These are phyloP conservation scores for Nothoprocta perdicaria DNA, from an alignment of 2,113 vertebrate species.

Conservation along the genomic window DNA sequence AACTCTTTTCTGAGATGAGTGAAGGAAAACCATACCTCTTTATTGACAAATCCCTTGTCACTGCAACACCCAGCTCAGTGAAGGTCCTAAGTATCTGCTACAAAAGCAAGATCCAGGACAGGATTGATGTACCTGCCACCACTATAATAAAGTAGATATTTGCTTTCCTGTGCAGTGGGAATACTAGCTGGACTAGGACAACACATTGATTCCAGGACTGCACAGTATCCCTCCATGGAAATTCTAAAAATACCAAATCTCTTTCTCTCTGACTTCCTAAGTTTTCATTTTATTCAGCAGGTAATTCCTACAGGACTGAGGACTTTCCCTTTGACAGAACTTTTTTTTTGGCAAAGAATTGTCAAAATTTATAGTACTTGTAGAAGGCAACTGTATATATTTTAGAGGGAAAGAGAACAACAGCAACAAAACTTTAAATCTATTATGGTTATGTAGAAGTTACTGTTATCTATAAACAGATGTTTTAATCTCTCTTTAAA, in stretches of 20 bases:
- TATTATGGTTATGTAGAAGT: background rate
- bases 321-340: background rate
- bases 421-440: background rate
- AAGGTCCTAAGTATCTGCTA: background rate
- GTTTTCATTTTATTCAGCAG: background rate
- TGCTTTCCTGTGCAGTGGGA: background rate
- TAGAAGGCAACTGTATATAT: background rate
- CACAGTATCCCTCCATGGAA: fast-evolving
- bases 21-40: slow-evolving; percentile 29
- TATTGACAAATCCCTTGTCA: slow-evolving; percentile 2
- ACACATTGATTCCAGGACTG: background rate
- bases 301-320: background rate
- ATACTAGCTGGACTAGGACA: background rate
- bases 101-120: background rate
- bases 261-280: background rate
- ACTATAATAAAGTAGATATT: fast-evolving
- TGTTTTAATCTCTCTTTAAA: background rate
- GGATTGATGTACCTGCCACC: background rate
- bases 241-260: background rate
- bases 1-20: slow-evolving; percentile 6
- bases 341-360: background rate
- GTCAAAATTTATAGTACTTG: background rate
- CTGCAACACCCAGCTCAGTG: background rate
- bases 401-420: background rate
- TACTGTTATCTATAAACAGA: background rate